Evolutionary conservation across 2,888 invertebrate genomes (phyloP).

Genomic region (Eupithecia exiguata): DNA sequence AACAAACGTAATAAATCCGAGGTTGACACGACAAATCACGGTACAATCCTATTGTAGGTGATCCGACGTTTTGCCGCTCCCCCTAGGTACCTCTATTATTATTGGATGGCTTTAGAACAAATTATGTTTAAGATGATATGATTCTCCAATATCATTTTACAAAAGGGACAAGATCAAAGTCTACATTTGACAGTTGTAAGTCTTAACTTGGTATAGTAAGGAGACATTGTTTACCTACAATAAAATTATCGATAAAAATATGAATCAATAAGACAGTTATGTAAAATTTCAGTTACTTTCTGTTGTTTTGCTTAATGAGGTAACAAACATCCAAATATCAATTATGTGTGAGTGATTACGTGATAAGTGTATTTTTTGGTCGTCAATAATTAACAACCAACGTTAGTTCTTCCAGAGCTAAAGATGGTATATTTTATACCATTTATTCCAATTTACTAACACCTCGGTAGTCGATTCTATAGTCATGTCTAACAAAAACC

Average conservation of each 20-base stretch:
- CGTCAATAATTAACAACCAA: no score
- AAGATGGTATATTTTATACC: not conserved
- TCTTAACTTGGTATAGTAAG: no score
- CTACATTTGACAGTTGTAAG: no score
- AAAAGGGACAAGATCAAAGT: no score
- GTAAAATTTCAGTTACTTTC: not conserved
- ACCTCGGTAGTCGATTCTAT: conserved; percentile 16
- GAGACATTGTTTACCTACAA: no score
- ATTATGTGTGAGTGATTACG: no score
- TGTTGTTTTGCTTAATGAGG: not conserved
- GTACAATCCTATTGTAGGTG: conserved; percentile 34
- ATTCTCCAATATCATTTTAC: not conserved
- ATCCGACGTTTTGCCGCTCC: conserved; percentile 6
- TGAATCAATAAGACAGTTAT: no score
- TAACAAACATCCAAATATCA: not conserved
- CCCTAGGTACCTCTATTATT: not conserved
- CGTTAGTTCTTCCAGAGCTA: no score
- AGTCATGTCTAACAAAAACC: not conserved
- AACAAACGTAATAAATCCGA: conserved; percentile 52
- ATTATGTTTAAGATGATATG: not conserved
- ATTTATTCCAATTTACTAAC: conserved; percentile 6
- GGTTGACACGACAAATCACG: conserved; percentile 34
- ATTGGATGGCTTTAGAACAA: not conserved
- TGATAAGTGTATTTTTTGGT: no score
- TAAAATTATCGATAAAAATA: no score